Percentiles rank a stretch among this genome's conserved stretches.
These are phyloP conservation scores for Tamias sibiricus DNA, from an alignment of 2,113 vertebrate species.

Conservation along the genomic window DNA sequence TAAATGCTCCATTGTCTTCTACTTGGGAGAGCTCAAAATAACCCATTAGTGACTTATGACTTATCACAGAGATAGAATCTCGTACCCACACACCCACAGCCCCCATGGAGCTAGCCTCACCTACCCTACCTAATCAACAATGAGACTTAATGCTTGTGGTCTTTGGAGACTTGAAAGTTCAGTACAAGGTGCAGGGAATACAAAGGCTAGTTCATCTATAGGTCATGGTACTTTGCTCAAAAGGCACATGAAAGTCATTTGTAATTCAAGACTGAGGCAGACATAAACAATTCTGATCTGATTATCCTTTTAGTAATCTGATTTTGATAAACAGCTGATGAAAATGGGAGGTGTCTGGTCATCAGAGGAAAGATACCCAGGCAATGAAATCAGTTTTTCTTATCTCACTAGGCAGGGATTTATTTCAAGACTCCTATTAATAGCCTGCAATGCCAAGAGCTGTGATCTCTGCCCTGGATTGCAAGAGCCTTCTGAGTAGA, in stretches of 20 bases:
- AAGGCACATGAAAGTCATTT: slow-evolving; percentile 52
- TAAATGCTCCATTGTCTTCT: slow-evolving; percentile 81
- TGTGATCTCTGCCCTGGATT: not conserved
- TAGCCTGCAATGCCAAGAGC: slow-evolving; percentile 6
- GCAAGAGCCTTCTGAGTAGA: not conserved
- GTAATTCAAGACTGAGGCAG: slow-evolving; percentile 62
- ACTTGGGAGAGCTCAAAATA: slow-evolving; percentile 72
- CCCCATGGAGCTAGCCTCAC: not conserved
- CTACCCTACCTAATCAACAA: slow-evolving; percentile 4
- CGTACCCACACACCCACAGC: not conserved
- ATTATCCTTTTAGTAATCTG: slow-evolving; percentile 69
- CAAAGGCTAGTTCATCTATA: slow-evolving; percentile 54
- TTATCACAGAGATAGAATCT: slow-evolving; percentile 65
- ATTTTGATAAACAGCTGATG: slow-evolving; percentile 79
- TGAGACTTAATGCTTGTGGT: not conserved
- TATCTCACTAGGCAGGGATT: slow-evolving; percentile 22
- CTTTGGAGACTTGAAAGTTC: slow-evolving; percentile 24
- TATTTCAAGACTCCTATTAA: slow-evolving; percentile 49
- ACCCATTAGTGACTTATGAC: slow-evolving; percentile 73
- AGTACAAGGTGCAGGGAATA: not conserved
- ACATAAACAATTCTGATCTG: slow-evolving; percentile 43
- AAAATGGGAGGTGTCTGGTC: slow-evolving; percentile 64
- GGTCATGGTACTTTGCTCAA: slow-evolving; percentile 32
- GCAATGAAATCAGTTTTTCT: slow-evolving; percentile 49
- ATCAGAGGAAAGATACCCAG: slow-evolving; percentile 30